Conservation (phyloP, 2,113 vertebrate species). For the Sterrhoptilus dennistouni region DNA sequence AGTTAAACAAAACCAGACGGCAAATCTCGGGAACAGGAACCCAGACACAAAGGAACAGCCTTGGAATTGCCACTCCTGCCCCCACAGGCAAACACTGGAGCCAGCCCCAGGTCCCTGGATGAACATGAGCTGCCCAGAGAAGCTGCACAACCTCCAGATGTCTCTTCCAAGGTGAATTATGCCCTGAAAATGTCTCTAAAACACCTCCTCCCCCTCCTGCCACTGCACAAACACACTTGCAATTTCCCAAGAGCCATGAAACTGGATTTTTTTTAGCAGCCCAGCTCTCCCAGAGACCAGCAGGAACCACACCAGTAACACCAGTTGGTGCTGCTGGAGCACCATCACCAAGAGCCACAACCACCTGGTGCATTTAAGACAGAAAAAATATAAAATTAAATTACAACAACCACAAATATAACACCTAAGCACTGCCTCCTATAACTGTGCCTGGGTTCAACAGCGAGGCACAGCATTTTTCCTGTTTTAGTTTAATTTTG, state of each 20-base stretch:
- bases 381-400: not conserved
- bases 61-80: not conserved
- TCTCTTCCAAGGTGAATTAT: not conserved
- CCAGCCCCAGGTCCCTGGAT: not conserved
- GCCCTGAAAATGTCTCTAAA: not conserved
- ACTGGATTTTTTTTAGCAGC: not conserved
- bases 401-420: not conserved
- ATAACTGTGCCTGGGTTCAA: accelerated
- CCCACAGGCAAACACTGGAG: not conserved
- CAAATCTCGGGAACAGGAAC: not conserved
- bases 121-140: not conserved
- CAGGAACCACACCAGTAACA: not conserved
- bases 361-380: not conserved
- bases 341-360: accelerated
- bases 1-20: not conserved
- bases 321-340: not conserved
- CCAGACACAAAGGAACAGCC: not conserved
- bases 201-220: not conserved
- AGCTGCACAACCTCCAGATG: not conserved
- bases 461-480: not conserved
- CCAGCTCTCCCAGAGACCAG: not conserved
- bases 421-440: not conserved
- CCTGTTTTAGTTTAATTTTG: not conserved
- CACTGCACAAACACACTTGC: not conserved
- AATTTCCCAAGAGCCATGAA: not conserved